Evolutionary conservation across 2,113 vertebrate genomes (phyloP).

Genomic region (Scomber colias): DNA sequence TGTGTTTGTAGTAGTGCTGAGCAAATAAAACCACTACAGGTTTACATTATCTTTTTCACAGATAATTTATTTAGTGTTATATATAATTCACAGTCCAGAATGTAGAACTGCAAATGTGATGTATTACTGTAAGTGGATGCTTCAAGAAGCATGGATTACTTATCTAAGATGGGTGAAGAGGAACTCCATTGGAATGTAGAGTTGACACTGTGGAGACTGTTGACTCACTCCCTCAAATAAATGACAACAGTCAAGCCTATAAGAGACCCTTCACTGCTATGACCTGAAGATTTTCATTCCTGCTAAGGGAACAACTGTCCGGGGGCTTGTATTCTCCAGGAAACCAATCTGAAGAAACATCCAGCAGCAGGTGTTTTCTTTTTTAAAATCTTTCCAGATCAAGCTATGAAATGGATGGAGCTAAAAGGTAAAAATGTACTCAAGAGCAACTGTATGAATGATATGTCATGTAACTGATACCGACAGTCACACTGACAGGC

Average conservation of each 20-base stretch:
- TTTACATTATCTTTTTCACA: conserved; percentile 1
- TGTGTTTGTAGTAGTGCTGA: conserved; percentile 16
- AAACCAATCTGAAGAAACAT: conserved; percentile 25
- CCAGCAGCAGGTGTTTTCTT: conserved; percentile 6
- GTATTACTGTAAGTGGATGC: neutral
- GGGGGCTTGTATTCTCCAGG: conserved; percentile 15
- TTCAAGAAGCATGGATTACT: conserved; percentile 7
- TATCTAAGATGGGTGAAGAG: conserved; percentile 32
- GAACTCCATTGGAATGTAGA: conserved; percentile 48
- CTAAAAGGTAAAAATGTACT: conserved; percentile 58
- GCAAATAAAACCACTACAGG: conserved; percentile 13
- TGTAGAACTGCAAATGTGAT: neutral
- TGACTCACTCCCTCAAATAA: conserved; percentile 65
- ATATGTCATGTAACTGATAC: conserved; percentile 1
- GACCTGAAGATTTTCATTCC: conserved; percentile 35
- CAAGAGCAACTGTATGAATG: neutral
- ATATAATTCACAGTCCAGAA: neutral
- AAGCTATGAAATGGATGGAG: conserved; percentile 60
- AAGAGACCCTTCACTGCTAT: conserved; percentile 46
- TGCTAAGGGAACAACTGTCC: conserved; percentile 30
- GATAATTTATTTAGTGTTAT: neutral
- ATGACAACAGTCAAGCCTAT: conserved; percentile 59
- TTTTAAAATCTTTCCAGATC: conserved; percentile 4
- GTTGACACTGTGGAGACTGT: conserved; percentile 58
- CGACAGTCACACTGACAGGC: neutral